Evolutionary conservation across 2,113 vertebrate species (phyloP).

Genomic region (Myrmecobius fasciatus): DNA sequence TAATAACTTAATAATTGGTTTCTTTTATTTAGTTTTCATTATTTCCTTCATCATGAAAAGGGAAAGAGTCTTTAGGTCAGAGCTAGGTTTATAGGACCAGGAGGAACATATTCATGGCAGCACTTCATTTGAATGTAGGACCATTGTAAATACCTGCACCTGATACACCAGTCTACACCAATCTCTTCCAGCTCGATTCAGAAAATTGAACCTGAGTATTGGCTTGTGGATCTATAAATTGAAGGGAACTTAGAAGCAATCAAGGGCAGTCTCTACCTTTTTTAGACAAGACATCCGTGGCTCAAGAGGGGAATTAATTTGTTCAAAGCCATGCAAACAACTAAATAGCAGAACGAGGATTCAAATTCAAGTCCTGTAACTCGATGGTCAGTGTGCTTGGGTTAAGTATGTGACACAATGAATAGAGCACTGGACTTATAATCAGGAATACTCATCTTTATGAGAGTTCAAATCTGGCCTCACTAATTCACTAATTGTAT

Average conservation of each 20-base stretch:
- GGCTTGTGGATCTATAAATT: not conserved
- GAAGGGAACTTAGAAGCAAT: not conserved
- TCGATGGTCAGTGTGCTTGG: not conserved
- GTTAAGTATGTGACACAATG: not conserved
- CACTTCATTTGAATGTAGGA: not conserved
- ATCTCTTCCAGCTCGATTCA: not conserved
- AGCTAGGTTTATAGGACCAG: not conserved
- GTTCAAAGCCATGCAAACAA: not conserved
- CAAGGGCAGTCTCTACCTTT: not conserved
- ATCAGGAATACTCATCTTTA: not conserved
- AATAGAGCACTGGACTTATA: not conserved
- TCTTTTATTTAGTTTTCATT: not conserved
- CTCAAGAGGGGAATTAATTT: not conserved
- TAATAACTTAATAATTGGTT: not conserved
- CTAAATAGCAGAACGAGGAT: not conserved
- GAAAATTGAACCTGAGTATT: not conserved
- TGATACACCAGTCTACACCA: not conserved
- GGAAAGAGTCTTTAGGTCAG: not conserved
- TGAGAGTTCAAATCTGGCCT: not conserved
- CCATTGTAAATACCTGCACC: not conserved
- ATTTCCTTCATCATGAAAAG: not conserved
- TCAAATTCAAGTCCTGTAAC: not conserved
- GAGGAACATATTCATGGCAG: not conserved
- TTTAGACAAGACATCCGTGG: not conserved
- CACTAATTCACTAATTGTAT: not conserved